Conservation (phyloP, 2,888 invertebrate genomes). For the Acrobasis consociella region DNA sequence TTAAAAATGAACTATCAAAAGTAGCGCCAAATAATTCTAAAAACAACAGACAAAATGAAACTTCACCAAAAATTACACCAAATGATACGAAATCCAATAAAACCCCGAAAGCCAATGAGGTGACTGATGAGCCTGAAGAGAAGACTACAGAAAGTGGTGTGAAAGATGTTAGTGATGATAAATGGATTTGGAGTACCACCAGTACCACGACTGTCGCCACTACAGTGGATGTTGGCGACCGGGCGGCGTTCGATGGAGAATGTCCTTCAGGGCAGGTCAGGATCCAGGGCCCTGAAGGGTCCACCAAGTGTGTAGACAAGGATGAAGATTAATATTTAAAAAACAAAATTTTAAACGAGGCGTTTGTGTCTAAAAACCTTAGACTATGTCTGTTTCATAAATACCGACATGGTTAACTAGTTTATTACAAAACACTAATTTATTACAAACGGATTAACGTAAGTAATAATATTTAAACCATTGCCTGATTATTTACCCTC, state of each 20-base stretch:
- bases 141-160: background rate
- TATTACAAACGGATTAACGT: too few relatives aligned
- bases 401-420: too few relatives aligned
- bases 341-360: too few relatives aligned
- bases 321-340: background rate
- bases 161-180: background rate
- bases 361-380: too few relatives aligned
- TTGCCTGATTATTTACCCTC: too few relatives aligned
- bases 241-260: slow-evolving; percentile 17
- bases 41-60: background rate
- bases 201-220: background rate
- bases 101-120: background rate
- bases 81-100: background rate
- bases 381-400: too few relatives aligned
- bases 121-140: background rate
- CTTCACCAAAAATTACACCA: background rate
- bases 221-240: slow-evolving; percentile 14
- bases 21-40: background rate
- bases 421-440: too few relatives aligned
- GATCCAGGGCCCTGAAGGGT: slow-evolving; percentile 3
- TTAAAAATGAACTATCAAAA: background rate
- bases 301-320: slow-evolving; percentile 16
- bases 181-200: background rate
- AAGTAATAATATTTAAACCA: too few relatives aligned
- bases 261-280: slow-evolving; percentile 22